Evolutionary conservation across 2,113 vertebrate species (phyloP).

Genomic region (Globicephala melas): DNA sequence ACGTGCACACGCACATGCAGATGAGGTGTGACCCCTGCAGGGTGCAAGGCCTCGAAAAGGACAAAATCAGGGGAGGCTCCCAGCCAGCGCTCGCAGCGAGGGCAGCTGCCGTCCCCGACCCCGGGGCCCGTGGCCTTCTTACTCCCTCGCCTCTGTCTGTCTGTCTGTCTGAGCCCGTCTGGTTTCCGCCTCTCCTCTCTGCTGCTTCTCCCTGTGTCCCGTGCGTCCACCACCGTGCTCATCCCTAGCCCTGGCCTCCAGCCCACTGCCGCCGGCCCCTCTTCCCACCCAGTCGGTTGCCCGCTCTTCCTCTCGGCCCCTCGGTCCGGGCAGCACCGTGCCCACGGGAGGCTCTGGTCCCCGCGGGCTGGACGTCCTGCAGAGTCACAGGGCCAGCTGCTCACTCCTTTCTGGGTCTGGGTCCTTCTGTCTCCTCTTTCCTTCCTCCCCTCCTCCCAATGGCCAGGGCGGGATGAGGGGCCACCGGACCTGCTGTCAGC

Average conservation of each 20-base stretch:
- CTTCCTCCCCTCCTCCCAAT: background rate
- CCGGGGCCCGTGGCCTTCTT: background rate
- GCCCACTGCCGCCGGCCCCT: accelerated
- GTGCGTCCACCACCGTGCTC: background rate
- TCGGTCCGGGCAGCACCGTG: background rate
- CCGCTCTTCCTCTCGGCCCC: too few relatives aligned
- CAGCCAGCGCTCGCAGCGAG: background rate
- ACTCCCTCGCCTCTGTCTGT: background rate
- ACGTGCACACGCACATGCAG: accelerated
- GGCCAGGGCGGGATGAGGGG: background rate
- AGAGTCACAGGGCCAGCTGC: background rate
- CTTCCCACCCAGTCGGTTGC: too few relatives aligned
- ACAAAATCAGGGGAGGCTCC: background rate
- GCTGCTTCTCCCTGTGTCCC: background rate
- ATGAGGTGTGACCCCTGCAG: background rate
- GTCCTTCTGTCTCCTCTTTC: background rate
- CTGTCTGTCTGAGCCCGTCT: background rate
- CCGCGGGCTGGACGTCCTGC: background rate
- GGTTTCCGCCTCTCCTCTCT: background rate
- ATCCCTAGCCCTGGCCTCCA: background rate
- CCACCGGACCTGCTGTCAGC: background rate
- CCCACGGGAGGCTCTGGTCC: background rate
- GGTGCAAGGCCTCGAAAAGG: background rate
- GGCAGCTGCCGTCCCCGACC: background rate
- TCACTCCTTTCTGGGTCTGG: background rate